Evolutionary conservation across 2,888 invertebrate species (phyloP).

Genomic region (Sarcophaga variegata): DNA sequence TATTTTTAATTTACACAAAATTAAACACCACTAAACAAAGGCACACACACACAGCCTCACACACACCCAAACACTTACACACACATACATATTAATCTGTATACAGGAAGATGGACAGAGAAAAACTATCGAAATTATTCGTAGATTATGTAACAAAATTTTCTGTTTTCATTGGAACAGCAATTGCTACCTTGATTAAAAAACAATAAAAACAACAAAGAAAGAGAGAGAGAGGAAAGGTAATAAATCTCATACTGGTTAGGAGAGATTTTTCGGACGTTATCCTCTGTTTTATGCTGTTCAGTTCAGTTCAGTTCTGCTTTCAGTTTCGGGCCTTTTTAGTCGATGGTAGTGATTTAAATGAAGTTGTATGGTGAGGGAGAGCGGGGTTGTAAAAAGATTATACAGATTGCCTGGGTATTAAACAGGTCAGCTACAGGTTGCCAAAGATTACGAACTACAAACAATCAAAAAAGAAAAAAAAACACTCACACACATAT

Average conservation of each 20-base stretch:
- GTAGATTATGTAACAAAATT: not conserved
- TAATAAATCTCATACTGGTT: slow-evolving; percentile 52
- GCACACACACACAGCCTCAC: not conserved
- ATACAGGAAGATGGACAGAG: not conserved
- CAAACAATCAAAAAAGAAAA: slow-evolving; percentile 19
- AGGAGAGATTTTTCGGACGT: not conserved
- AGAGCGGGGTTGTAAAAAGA: slow-evolving; percentile 1
- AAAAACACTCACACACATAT: not conserved
- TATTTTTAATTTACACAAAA: slow-evolving; percentile 59
- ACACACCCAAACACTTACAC: slow-evolving; percentile 11
- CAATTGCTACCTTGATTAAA: not conserved
- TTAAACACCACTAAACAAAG: slow-evolving; percentile 41
- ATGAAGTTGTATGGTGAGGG: slow-evolving; percentile 38
- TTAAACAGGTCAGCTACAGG: slow-evolving; percentile 63
- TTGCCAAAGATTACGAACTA: slow-evolving; percentile 48
- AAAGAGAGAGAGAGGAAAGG: slow-evolving; percentile 21
- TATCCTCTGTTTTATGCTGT: not conserved
- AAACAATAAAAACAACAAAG: not conserved
- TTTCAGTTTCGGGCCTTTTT: slow-evolving; percentile 24
- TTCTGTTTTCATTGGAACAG: not conserved
- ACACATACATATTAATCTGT: not conserved
- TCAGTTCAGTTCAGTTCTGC: not conserved
- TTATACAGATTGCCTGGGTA: slow-evolving; percentile 53
- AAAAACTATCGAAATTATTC: slow-evolving; percentile 9
- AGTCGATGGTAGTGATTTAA: slow-evolving; percentile 48